These are phyloP conservation scores for Centropus unirufus DNA, from an alignment of 2,113 vertebrate species.

Conservation along the genomic window DNA sequence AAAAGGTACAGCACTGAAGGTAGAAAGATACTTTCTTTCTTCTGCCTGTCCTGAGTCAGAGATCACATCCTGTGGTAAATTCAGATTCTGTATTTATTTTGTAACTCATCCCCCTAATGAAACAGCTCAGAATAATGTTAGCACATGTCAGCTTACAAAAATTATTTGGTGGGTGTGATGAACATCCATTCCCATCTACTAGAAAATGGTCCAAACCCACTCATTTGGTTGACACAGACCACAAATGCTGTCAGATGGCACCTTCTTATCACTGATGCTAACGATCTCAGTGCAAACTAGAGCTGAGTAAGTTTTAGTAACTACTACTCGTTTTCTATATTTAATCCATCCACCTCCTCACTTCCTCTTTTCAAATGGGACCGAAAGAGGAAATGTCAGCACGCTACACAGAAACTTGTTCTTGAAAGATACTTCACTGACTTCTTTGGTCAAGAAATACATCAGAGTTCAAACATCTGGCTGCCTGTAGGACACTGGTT, in stretches of 20 bases:
- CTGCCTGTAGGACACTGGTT: neutral
- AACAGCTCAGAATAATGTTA: neutral
- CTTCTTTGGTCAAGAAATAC: neutral
- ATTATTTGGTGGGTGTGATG: neutral
- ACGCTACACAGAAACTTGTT: neutral
- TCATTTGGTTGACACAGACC: neutral
- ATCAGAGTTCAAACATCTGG: neutral
- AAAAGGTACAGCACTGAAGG: neutral
- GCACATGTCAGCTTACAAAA: neutral
- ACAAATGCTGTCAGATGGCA: neutral
- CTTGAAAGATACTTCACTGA: neutral
- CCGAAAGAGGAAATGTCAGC: neutral
- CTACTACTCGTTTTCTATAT: neutral
- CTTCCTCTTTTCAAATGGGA: conserved; percentile 1
- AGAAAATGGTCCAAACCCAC: neutral
- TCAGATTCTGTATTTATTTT: neutral
- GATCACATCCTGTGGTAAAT: neutral
- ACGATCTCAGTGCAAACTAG: neutral
- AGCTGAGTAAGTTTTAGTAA: neutral
- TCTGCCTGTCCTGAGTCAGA: neutral
- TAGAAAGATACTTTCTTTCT: neutral
- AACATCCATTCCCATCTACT: neutral
- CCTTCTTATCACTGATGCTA: neutral
- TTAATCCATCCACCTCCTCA: neutral
- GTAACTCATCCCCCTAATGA: neutral